Evolutionary conservation across 2,888 invertebrate species (phyloP), one percentile per base, ranked within the genome.

Genomic region (Ormyrus thymus): DNA sequence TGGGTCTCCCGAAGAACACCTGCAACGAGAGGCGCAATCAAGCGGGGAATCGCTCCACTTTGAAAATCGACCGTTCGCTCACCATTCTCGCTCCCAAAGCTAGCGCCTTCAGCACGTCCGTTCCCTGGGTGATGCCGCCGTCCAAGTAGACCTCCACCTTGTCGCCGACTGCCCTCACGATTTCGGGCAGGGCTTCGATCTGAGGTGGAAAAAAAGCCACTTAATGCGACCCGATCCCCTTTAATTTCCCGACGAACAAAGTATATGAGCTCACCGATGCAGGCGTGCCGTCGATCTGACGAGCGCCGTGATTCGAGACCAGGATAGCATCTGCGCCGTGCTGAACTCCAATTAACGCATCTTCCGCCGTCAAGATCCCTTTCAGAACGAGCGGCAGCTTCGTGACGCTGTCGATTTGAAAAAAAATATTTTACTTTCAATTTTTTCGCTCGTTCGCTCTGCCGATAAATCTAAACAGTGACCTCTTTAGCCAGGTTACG

Each of bases 251-350:
- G 29, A 29, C 29, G 29, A 15, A 13, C 6, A 48, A 11, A 15
- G 4, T 15, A 6, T 13, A 10, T 55, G 58, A 7, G 8, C 2
- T 77, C 56, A 96, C 96, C 76, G 97, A 93, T 10, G 97, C 94
- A 11, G 96, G 95, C 9, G 95, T 94, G n/a, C 94, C 93, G 87
- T 97, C 97, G 53, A 97, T 90, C 90, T 98, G 98, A 80, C 98
- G 92, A 0, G 95, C 98, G 1, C 98, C 98, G 89, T 98, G 98
- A 90, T 98, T 98, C 0, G 98, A 98, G 5, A 98, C 98, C 80
- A 97, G 91, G 75, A 98, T 93, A 0, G 93, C 98, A 4, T 93
- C 91, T 64, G 94, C 96, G 6, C 97, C 97, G 72, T 93, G 91
- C 83, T 96, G 91, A 0, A 92, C 91, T 0, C 95, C 97, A 84